Evolutionary conservation across 2,797 vertebrate genomes (phyloP), one percentile per base, ranked within the genome.

Genomic region (Gymnothorax reevesii): DNA sequence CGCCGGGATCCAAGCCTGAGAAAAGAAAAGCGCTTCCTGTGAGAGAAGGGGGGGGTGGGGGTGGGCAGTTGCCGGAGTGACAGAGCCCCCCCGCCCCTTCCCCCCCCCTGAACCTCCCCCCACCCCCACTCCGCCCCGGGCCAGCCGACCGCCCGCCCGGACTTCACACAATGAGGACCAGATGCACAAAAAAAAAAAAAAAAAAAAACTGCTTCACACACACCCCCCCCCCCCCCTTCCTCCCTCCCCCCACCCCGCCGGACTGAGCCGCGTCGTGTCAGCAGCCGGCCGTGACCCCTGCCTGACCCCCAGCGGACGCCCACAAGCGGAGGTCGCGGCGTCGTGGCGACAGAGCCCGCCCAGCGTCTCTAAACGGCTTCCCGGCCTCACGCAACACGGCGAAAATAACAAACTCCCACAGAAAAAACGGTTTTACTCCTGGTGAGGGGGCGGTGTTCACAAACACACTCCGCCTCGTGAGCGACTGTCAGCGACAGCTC

Each of bases 1-100:
- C 92, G 92, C 94, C 93, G 95, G 96, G 95, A 95, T 95, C 93
- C 93, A 95, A 95, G 95, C 91, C 93, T 95, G 94, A 93, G 95
- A 90, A 92, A 92, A 90, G 90, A 87, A 90, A 87, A 91, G 90
- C 85, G 86, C 95, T 96, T 96, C 95, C 96, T 96, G 95, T 94
- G 89, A 89, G 91, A 92, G 89, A 91, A 92, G 89, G 62, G 83
- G 77, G 83, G 86, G 92, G 92, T 89, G 91, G 89, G 91, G 88
- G 90, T 83, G 89, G 42, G 86, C 71, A n/a, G 33, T 42, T 42
- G 33, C 33, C 33, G 33, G 88, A 87, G 89, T 27, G 86, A 77
- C 87, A 17, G 57, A 8, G 57, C 57, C 57, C 57, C 57, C 57
- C 57, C 57, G 1, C 57, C 57, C n/a, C n/a, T n/a, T n/a, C 57